Evolutionary conservation across 1,140 invertebrate species (phyloP), one percentile per base, ranked within the genome.

Genomic region (Zaprionus tsacasi): DNA sequence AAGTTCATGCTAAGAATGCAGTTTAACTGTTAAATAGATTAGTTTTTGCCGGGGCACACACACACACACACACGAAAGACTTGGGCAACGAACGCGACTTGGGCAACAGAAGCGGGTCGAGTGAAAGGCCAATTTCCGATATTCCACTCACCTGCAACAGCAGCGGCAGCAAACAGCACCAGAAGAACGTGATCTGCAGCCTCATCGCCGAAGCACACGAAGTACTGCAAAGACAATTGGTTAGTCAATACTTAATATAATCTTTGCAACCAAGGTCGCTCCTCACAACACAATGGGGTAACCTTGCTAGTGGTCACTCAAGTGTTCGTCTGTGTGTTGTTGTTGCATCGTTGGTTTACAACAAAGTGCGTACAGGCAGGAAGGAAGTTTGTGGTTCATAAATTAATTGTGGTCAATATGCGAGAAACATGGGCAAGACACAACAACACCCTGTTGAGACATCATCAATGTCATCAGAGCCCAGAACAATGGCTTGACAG

Each of bases 351-450:
- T 45, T 70, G 57, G 36, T 64, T 81, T 78, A 85, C 78, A 86
- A 81, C 55, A 57, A 67, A 71, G 78, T 86, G 82, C 82, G 82
- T 65, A 6, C 33, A 35, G 83, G 57, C 73, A 80, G 83, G 85
- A 87, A 88, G 83, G 79, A 87, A 87, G 82, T 81, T 75, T 88
- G 77, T 88, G 83, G 77, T 87, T 87, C 82, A 87, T 87, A 87
- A 87, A 87, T 82, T 88, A 87, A 87, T 80, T 82, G 70, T 88
- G 83, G 77, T 68, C 83, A 87, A 83, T 87, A 87, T 80, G 70
- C 58, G 21, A 56, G 6, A 79, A 72, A 65, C 76, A 74, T 52
- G 43, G 65, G 50, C 27, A 30, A 30, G 27, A 4, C 27, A 66
- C 60, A 80, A 61, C 65, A 70, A 50, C 58, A 63, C 38, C 70